Evolutionary conservation across 1,140 invertebrate genomes (phyloP), one percentile per base, ranked within the genome.

Genomic region (Bactericera cockerelli): DNA sequence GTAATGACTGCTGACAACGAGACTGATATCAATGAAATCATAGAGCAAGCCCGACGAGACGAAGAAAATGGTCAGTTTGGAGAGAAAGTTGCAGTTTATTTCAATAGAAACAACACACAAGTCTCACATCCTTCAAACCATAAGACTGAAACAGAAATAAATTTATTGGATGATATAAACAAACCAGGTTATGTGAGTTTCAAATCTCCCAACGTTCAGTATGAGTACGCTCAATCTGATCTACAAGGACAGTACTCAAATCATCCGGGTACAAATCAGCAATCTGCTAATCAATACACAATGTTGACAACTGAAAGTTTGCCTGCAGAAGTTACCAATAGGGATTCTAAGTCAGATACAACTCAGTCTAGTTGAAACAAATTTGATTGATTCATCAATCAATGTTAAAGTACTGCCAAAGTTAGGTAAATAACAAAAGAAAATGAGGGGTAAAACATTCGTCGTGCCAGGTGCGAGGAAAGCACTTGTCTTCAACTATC

Each of bases 21-120:
- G 19, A 49, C 42, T 19, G 42, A 49, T 49, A 49, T 49, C n/a
- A 49, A 49, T 49, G 42, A 49, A 49, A 49, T 49, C 42, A 49
- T 49, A 10, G 8, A 22, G 8, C n/a, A 49, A 49, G 42, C 42
- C 19, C 42, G 19, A 4, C n/a, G 19, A 19, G n/a, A 49, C 8
- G 22, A 49, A 19, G 8, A 49, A 3, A 49, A 49, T 22, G n/a
- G 22, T n/a, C 42, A 19, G n/a, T 22, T 10, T n/a, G 42, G 22
- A 10, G 22, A 22, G 4, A 49, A 49, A 19, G 22, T 49, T 10
- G 42, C 42, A 49, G 8, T 49, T 22, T 49, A 49, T 49, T 49
- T 49, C 22, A 49, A 49, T 22, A 4, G 19, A 19, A 16, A 49
- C 8, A 49, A 49, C n/a, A 49, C n/a, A 16, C n/a, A 16, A 19